Evolutionary conservation across 2,888 invertebrate genomes (phyloP).

Genomic region (Mechanitis mazaeus): DNA sequence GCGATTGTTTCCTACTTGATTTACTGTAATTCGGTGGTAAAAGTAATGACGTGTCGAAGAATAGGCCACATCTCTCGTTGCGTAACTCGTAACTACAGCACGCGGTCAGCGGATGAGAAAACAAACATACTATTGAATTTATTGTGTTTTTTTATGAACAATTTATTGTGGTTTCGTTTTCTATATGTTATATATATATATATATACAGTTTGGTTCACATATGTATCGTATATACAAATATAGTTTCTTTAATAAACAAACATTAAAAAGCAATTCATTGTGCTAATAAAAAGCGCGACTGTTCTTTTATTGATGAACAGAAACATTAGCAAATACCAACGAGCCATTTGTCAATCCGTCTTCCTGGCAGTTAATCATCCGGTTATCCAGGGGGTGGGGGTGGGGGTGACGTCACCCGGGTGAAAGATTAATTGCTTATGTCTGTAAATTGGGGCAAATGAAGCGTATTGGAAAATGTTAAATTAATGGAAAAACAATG

Average conservation of each 20-base stretch:
- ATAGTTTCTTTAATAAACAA: too few relatives aligned
- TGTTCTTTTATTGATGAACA: slow-evolving; percentile 69
- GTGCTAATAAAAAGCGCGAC: slow-evolving; percentile 28
- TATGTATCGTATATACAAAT: too few relatives aligned
- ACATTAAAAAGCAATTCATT: slow-evolving; percentile 15
- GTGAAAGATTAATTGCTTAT: slow-evolving; percentile 71
- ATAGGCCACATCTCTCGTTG: slow-evolving; percentile 26
- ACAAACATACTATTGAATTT: slow-evolving; percentile 11
- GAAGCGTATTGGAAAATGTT: slow-evolving; percentile 22
- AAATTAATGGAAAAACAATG: slow-evolving; percentile 10
- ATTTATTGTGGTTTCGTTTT: not conserved
- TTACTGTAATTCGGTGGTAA: slow-evolving; percentile 51
- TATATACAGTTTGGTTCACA: too few relatives aligned
- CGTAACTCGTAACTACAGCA: slow-evolving; percentile 3
- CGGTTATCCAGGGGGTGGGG: slow-evolving; percentile 48
- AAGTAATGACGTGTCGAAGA: slow-evolving; percentile 37
- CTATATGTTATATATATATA: too few relatives aligned
- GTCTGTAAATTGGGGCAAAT: slow-evolving; percentile 52
- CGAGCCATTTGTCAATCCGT: slow-evolving; percentile 75
- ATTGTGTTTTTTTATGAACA: not conserved
- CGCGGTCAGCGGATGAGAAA: slow-evolving; percentile 10
- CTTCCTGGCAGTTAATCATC: slow-evolving; percentile 75
- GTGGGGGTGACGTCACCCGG: slow-evolving; percentile 54
- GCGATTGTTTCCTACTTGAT: slow-evolving; percentile 49
- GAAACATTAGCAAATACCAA: slow-evolving; percentile 73